These are phyloP conservation scores for Nudaria mundana DNA, from an alignment of 2,888 invertebrate genomes.

Conservation along the genomic window DNA sequence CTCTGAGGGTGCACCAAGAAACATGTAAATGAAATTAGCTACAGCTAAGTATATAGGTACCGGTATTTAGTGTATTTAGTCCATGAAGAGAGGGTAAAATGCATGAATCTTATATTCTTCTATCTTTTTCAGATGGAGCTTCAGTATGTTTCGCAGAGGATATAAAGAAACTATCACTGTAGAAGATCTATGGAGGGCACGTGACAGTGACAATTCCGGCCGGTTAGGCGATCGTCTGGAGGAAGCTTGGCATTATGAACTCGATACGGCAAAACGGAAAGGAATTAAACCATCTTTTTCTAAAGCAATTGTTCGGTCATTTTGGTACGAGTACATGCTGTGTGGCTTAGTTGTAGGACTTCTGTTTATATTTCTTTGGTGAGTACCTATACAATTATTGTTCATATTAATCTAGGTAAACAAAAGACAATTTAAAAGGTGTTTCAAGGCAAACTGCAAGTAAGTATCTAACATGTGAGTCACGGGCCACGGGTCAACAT, in stretches of 20 bases:
- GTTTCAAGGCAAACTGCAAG: too few relatives aligned
- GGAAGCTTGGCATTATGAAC: conserved; percentile 83
- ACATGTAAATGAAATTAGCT: too few relatives aligned
- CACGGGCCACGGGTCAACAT: too few relatives aligned
- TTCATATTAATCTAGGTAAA: neutral
- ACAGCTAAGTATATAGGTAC: too few relatives aligned
- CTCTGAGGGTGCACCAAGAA: too few relatives aligned
- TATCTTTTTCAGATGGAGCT: conserved; percentile 83
- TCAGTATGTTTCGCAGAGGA: conserved; percentile 83
- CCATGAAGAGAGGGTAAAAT: too few relatives aligned
- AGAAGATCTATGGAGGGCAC: conserved; percentile 84
- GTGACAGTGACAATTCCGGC: conserved; percentile 83
- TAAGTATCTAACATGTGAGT: too few relatives aligned
- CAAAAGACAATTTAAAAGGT: too few relatives aligned
- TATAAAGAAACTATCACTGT: conserved; percentile 82
- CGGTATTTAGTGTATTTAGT: too few relatives aligned
- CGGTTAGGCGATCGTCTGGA: conserved; percentile 84
- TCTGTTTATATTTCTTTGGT: conserved; percentile 82
- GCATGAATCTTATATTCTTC: neutral
- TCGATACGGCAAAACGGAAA: conserved; percentile 64
- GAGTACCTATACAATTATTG: conserved; percentile 29
- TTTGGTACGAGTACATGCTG: conserved; percentile 81
- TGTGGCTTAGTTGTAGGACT: conserved; percentile 82
- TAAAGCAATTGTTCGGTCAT: conserved; percentile 81
- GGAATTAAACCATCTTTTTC: conserved; percentile 82